phyloP scores from a whole-genome alignment of 2,113 vertebrate species.

The Thermophis baileyi region DNA sequence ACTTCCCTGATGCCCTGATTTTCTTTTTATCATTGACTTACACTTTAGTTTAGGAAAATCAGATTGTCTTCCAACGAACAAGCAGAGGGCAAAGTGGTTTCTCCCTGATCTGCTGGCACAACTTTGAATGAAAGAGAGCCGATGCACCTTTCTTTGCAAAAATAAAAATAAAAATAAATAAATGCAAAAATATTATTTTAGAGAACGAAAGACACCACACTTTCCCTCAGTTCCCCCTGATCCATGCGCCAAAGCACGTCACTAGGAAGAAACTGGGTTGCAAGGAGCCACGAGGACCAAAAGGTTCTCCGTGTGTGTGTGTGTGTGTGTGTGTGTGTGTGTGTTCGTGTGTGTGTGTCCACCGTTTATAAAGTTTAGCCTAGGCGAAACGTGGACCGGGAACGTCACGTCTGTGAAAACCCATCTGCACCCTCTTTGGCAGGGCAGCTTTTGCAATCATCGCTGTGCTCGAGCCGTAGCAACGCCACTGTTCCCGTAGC shows the following conservation, averaged over 20 bases:
- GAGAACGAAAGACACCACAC: accelerated
- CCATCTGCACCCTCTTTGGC: neutral
- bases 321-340: neutral
- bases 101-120: too few species aligned
- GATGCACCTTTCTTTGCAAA: neutral
- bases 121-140: neutral
- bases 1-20: neutral
- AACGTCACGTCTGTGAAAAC: neutral
- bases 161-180: too few species aligned
- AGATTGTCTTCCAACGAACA: too few species aligned
- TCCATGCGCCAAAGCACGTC: neutral
- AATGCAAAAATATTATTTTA: neutral
- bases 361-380: neutral
- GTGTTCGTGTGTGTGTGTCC: too few species aligned
- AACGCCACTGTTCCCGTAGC: constrained; percentile 18
- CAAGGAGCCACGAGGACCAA: neutral
- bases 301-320: neutral
- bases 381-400: neutral
- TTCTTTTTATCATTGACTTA: neutral
- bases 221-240: neutral
- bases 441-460: neutral
- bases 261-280: neutral
- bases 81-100: too few species aligned
- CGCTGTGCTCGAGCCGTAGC: neutral
- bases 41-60: neutral